phyloP scores from a whole-genome alignment of 2,797 vertebrate species.

The Sparidentex hasta region DNA sequence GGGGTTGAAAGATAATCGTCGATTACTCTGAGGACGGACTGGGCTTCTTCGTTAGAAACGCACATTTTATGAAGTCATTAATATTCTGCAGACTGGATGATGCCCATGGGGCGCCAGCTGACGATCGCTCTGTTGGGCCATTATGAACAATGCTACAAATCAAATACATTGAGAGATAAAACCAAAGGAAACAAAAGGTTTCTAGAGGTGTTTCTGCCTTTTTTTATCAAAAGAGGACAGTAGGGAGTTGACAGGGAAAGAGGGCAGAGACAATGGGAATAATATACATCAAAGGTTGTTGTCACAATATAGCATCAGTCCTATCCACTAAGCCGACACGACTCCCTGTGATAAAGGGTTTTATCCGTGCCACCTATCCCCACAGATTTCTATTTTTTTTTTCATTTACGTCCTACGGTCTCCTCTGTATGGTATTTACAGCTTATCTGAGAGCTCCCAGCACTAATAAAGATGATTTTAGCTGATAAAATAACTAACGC shows the following conservation, averaged over 20 bases:
- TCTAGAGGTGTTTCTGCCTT: neutral
- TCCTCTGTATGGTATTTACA: constrained; percentile 40
- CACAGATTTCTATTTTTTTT: neutral
- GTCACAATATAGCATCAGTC: neutral
- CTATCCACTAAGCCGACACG: neutral
- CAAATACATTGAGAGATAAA: neutral
- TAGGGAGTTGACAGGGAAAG: neutral
- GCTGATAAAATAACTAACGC: constrained; percentile 34
- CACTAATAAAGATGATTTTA: constrained; percentile 59
- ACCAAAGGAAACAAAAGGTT: no score
- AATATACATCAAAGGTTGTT: neutral
- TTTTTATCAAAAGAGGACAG: neutral
- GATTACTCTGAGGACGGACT: no score
- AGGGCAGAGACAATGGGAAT: neutral
- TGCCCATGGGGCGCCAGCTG: no score
- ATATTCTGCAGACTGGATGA: no score
- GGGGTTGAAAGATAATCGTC: no score
- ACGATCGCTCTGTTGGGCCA: no score
- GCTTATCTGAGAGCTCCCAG: constrained; percentile 42
- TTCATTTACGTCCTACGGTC: neutral
- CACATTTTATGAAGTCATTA: no score
- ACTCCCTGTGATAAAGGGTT: neutral
- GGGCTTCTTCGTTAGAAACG: no score
- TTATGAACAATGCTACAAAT: neutral
- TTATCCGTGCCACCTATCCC: neutral